Base-by-base conservation (phyloP, 2,797 vertebrate species). In the Semotilus atromaculatus region DNA sequence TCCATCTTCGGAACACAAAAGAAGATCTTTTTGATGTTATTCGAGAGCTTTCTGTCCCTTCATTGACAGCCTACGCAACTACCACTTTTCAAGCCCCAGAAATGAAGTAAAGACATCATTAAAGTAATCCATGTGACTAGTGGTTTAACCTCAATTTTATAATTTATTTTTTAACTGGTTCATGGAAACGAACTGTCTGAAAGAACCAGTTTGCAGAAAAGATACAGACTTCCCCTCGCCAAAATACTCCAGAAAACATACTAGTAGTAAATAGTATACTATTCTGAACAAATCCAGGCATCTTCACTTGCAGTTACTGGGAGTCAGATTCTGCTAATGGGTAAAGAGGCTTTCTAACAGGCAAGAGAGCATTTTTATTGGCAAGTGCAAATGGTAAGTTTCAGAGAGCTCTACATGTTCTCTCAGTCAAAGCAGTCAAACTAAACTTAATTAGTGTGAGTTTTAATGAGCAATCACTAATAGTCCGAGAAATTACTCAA, bases 381-480 rank as follows among this genome's bases (percentile, higher is more conserved):
- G n/a, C n/a, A 55, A 36, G 31, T 40, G 53, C 74, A 68, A 8
- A n/a, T 11, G 21, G 14, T 36, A 38, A 53, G 43, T 68, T 80
- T 55, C 60, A 45, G 8, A 11, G 29, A 80, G 62, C 19, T 67
- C 19, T 51, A 45, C 26, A 51, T 67, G 62, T 2, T 51, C 43
- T 51, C 7, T 67, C 2, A 2, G 29, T 79, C 76, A 48, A 45
- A 78, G 26, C 62, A 45, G 21, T 66, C 40, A 51, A 67, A 51
- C 13, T n/a, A n/a, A 79, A 79, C 26, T 36, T 80, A 36, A 80
- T 67, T 34, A 51, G 14, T 68, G 8, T 34, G 31, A 43, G n/a
- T 40, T 76, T 43, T 55, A 83, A 68, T 83, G 34, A 67, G n/a
- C 23, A 58, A 77, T 77, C 18, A 40, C 62, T 58, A 82, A n/a